These are phyloP conservation scores for Anhinga anhinga DNA, from an alignment of 2,113 vertebrate species.

Conservation along the genomic window DNA sequence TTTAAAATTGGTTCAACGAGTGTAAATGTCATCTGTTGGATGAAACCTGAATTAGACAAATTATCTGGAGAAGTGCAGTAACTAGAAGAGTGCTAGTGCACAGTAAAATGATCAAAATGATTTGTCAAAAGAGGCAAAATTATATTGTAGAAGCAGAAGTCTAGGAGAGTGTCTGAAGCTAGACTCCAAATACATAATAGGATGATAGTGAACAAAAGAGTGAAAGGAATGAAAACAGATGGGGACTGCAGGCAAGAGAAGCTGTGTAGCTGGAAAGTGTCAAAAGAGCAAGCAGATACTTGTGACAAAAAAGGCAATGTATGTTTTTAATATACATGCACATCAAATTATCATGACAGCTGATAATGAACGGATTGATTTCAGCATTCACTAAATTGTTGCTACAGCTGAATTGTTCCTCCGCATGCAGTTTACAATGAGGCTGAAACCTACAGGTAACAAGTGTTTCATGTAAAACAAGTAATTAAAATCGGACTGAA, in stretches of 20 bases:
- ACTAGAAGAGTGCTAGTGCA: background rate
- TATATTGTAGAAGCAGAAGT: background rate
- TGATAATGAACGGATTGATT: background rate
- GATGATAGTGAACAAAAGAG: background rate
- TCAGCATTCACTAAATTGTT: background rate
- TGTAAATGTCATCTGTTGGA: background rate
- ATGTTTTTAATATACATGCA: background rate
- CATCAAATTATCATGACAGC: background rate
- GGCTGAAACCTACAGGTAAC: background rate
- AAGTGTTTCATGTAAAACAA: background rate
- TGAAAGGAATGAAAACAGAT: conserved; percentile 9
- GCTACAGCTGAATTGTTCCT: background rate
- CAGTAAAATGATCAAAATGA: background rate
- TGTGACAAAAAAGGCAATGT: background rate
- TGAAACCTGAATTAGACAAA: background rate
- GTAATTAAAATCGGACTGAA: background rate
- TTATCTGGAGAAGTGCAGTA: background rate
- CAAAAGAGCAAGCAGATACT: background rate
- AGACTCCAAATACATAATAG: background rate
- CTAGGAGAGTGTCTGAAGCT: background rate
- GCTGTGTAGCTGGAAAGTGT: background rate
- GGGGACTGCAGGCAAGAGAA: background rate
- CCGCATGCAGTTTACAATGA: background rate
- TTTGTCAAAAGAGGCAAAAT: background rate
- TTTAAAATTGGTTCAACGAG: background rate